A percentile compares a stretch with the other conserved stretches of the same genome.
phyloP scores from a whole-genome alignment of 2,888 invertebrate species.

The Saturnia pavonia region DNA sequence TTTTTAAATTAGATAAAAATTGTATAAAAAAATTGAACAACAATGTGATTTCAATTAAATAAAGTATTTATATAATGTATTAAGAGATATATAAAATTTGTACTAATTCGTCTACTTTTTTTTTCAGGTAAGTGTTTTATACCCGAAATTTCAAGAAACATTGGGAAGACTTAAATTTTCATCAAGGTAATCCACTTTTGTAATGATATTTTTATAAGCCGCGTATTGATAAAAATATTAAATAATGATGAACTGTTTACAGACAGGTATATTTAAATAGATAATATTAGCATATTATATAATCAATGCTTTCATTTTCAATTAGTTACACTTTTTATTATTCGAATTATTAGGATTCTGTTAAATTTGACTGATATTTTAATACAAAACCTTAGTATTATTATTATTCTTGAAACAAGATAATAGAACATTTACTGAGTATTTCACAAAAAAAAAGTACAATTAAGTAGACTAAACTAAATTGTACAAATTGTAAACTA shows the following conservation, averaged over 20 bases:
- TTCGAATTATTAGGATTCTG: too few relatives aligned
- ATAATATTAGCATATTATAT: not conserved
- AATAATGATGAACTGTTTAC: not conserved
- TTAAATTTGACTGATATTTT: too few relatives aligned
- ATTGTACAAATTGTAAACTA: not conserved
- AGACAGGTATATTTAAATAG: not conserved
- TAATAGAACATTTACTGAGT: too few relatives aligned
- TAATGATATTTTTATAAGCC: not conserved
- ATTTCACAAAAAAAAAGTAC: not conserved
- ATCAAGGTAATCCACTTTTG: not conserved
- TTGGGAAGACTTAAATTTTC: not conserved
- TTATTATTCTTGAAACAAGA: too few relatives aligned
- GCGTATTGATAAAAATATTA: not conserved
- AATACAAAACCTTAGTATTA: too few relatives aligned
- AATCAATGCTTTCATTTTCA: not conserved
- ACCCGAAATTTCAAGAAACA: not conserved
- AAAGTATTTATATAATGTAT: not conserved
- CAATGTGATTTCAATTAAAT: too few relatives aligned
- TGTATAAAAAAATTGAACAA: too few relatives aligned
- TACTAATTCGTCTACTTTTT: not conserved
- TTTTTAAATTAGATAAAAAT: constrained; percentile 14
- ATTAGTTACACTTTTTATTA: too few relatives aligned
- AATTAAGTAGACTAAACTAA: not conserved
- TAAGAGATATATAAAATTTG: not conserved
- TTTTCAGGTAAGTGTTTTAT: not conserved